Conservation (phyloP, 2,888 invertebrate genomes). For the Oligia fasciuncula region DNA sequence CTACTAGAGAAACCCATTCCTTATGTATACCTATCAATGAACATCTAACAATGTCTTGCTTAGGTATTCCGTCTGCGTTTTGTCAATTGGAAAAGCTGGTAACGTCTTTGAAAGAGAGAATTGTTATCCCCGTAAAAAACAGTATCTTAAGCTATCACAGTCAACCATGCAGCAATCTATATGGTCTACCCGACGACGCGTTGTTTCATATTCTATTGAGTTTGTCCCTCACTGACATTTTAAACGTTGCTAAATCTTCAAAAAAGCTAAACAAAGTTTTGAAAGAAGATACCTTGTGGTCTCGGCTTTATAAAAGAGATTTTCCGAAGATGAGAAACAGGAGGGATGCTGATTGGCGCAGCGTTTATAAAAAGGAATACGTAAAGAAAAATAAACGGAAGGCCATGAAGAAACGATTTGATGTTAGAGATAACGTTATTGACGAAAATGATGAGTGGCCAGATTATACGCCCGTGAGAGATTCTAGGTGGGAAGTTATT, state of each 20-base stretch:
- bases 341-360: slow-evolving; percentile 62
- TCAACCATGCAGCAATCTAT: slow-evolving; percentile 66
- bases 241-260: slow-evolving; percentile 70
- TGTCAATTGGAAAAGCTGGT: slow-evolving; percentile 62
- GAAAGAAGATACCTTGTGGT: slow-evolving; percentile 72
- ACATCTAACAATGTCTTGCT: slow-evolving; percentile 60
- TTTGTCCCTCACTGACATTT: slow-evolving; percentile 68
- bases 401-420: not conserved
- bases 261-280: slow-evolving; percentile 68
- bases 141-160: slow-evolving; percentile 68
- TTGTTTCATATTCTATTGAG: slow-evolving; percentile 68
- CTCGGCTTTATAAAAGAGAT: slow-evolving; percentile 71
- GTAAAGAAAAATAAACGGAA: slow-evolving; percentile 44
- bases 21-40: slow-evolving; percentile 67
- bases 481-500: slow-evolving; percentile 70
- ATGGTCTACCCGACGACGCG: slow-evolving; percentile 72
- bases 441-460: slow-evolving; percentile 58
- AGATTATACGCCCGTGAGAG: slow-evolving; percentile 58
- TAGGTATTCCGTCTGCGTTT: slow-evolving; percentile 67
- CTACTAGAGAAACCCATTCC: slow-evolving; percentile 66
- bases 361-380: slow-evolving; percentile 69
- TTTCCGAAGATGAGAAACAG: slow-evolving; percentile 64
- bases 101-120: slow-evolving; percentile 66
- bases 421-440: slow-evolving; percentile 43
- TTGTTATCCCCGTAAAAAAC: slow-evolving; percentile 70